Evolutionary conservation across 1,140 invertebrate species (phyloP).

Genomic region (Bombus vancouverensis): DNA sequence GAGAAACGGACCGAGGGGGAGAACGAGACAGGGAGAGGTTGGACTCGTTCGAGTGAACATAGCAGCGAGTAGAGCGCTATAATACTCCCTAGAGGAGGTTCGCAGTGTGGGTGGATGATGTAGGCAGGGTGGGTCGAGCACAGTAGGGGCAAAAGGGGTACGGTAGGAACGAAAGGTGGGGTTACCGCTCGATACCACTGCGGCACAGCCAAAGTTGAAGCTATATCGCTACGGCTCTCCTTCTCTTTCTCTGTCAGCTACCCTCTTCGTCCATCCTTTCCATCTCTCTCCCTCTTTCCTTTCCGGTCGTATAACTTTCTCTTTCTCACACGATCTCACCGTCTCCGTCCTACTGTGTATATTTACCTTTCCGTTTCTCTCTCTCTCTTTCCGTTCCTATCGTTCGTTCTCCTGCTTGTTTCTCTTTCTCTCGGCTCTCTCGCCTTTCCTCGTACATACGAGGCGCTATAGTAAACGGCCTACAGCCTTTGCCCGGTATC

Average conservation of each 20-base stretch:
- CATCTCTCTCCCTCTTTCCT: not conserved
- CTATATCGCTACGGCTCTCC: slow-evolving; percentile 62
- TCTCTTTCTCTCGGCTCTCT: slow-evolving; percentile 29
- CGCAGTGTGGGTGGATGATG: slow-evolving; percentile 55
- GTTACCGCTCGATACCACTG: slow-evolving; percentile 82
- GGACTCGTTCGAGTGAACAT: slow-evolving; percentile 59
- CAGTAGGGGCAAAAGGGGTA: slow-evolving; percentile 48
- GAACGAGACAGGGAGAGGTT: slow-evolving; percentile 36
- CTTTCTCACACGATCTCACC: slow-evolving; percentile 1
- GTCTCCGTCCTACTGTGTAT: slow-evolving; percentile 34
- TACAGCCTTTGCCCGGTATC: slow-evolving; percentile 68
- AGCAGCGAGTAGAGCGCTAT: slow-evolving; percentile 66
- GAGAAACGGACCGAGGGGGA: slow-evolving; percentile 6
- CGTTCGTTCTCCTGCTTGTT: slow-evolving; percentile 21
- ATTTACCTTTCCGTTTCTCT: slow-evolving; percentile 44
- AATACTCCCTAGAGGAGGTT: slow-evolving; percentile 57
- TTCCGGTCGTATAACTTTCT: not conserved
- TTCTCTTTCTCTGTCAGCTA: slow-evolving; percentile 12
- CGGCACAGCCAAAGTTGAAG: slow-evolving; percentile 81
- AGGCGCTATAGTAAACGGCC: slow-evolving; percentile 68
- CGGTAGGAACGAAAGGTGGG: slow-evolving; percentile 64
- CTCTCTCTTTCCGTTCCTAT: slow-evolving; percentile 22
- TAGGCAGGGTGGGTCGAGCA: slow-evolving; percentile 55
- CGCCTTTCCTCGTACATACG: slow-evolving; percentile 34
- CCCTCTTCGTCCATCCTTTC: not conserved